phyloP scores from a whole-genome alignment of 2,797 vertebrate species.

The Coendou prehensilis region DNA sequence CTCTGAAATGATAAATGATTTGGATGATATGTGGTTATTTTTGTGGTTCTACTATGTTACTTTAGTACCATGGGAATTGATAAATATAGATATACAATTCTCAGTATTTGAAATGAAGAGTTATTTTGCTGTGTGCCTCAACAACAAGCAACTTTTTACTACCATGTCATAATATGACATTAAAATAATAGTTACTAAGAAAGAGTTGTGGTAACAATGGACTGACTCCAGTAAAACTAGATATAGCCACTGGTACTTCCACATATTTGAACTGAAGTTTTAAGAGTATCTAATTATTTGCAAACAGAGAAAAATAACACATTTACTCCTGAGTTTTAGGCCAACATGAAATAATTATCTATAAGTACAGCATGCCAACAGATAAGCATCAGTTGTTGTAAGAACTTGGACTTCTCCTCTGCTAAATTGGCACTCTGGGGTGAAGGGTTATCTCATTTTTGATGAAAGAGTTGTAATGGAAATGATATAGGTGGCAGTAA shows the following conservation, averaged over 20 bases:
- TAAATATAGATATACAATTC: not conserved
- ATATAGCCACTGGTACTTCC: slow-evolving; percentile 74
- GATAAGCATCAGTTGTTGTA: slow-evolving; percentile 73
- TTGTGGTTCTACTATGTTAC: not conserved
- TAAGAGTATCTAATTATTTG: slow-evolving; percentile 81
- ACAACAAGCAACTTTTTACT: slow-evolving; percentile 31
- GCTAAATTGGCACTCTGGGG: slow-evolving; percentile 77
- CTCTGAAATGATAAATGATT: slow-evolving; percentile 43
- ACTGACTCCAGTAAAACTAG: slow-evolving; percentile 68
- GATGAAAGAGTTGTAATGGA: slow-evolving; percentile 82
- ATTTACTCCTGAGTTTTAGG: slow-evolving; percentile 83
- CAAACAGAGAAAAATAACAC: slow-evolving; percentile 84
- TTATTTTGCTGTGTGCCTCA: not conserved
- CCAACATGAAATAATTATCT: slow-evolving; percentile 86
- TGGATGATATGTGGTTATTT: slow-evolving; percentile 19
- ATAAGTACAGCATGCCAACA: slow-evolving; percentile 77
- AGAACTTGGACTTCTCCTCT: slow-evolving; percentile 85
- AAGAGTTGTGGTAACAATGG: not conserved
- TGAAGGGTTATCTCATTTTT: slow-evolving; percentile 85
- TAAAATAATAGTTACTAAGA: slow-evolving; percentile 71
- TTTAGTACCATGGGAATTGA: slow-evolving; percentile 21
- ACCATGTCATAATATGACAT: not conserved
- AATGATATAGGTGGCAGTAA: slow-evolving; percentile 77
- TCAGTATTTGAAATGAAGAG: slow-evolving; percentile 47
- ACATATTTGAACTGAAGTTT: slow-evolving; percentile 81